Evolutionary conservation across 2,888 invertebrate genomes (phyloP), one percentile per base, ranked within the genome.

Genomic region (Biston betularia): DNA sequence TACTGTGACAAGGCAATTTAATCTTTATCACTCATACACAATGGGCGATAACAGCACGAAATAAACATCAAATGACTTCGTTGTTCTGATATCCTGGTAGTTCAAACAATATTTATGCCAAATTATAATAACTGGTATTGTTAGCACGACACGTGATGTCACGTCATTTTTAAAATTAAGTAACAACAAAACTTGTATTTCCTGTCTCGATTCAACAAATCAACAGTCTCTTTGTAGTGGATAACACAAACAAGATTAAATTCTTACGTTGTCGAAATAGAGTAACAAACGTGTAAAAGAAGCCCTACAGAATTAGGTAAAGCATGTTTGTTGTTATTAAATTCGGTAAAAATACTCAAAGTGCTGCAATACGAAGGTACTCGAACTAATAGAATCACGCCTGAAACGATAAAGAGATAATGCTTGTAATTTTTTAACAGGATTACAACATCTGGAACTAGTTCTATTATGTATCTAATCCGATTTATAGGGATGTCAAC

Each of bases 321-420:
- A 50, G 24, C 48, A 59, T 46, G 45, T 60, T 40, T 46, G 45
- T 60, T 40, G 65, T 60, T 58, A 55, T 38, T 49, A 45, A 33
- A 55, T 14, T 40, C 38, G 33, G 45, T 38, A 57, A 45, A 57
- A 52, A 65, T 65, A 24, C 8, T 40, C 42, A 4, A n/a, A 45
- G 44, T 62, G 65, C 45, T 24, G 53, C 11, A 61, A 61, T 38
- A 40, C 8, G 50, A 14, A 52, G 12, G 15, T 65, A 53, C 24
- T 45, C 55, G 53, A 63, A 65, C 68, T 73, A 70, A 73, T 49
- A 44, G 50, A 70, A 71, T 73, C 35, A 65, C 34, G 56, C 55
- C 9, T 14, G 57, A 35, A 54, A 54, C 46, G 63, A 2, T 24
- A 24, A 24, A 24, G 1, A 24, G 24, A 24, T 24, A 24, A 24